A percentile compares a stretch with the other conserved stretches of the same genome.
Conservation (phyloP, 2,113 vertebrate genomes). For the Alces alces region DNA sequence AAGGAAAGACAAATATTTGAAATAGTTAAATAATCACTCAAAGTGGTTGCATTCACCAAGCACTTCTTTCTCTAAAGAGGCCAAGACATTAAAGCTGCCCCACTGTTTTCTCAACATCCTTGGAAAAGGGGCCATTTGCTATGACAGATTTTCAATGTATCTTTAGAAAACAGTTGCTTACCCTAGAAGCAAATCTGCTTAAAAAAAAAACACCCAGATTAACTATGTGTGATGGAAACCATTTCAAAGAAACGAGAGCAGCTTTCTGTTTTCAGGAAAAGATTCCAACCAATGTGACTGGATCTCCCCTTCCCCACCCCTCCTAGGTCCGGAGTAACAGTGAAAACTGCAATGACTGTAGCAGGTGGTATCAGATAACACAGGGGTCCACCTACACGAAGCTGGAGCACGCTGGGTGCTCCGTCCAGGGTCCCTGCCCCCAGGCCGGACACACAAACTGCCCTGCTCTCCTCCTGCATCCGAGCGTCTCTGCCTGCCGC, state of each 20-base stretch:
- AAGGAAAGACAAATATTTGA: background rate
- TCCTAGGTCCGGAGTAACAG: background rate
- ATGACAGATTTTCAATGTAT: background rate
- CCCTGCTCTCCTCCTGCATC: background rate
- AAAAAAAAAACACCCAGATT: background rate
- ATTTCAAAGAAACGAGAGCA: background rate
- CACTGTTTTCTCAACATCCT: background rate
- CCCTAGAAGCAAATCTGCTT: background rate
- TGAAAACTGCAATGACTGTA: background rate
- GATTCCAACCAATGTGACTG: background rate
- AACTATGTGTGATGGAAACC: background rate
- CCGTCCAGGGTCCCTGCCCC: background rate
- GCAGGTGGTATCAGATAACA: background rate
- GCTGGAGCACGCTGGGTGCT: background rate
- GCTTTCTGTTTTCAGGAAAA: background rate
- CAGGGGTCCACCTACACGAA: background rate
- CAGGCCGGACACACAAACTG: rapidly evolving
- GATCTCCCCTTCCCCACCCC: background rate
- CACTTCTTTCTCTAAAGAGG: background rate
- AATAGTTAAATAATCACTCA: background rate
- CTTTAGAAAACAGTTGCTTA: background rate
- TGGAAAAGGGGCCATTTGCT: background rate
- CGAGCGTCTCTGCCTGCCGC: rapidly evolving
- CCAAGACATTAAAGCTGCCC: background rate
- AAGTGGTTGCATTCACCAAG: rapidly evolving